These are phyloP conservation scores for Sebastes steindachneri DNA, from an alignment of 2,797 vertebrate species.

Conservation along the genomic window DNA sequence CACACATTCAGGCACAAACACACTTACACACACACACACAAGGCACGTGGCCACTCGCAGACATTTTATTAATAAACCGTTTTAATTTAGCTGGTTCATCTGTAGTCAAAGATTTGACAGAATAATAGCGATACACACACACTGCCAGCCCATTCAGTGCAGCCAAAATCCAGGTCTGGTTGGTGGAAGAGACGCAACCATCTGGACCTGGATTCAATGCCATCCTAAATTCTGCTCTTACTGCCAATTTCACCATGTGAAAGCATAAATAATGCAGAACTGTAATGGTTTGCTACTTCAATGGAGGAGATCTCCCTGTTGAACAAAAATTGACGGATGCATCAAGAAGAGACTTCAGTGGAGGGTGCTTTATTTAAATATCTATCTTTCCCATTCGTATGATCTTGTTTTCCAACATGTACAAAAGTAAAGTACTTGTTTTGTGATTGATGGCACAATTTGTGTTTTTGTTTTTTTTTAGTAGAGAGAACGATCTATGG, in stretches of 20 bases:
- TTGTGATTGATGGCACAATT: not conserved
- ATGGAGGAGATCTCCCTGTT: not conserved
- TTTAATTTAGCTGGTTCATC: not conserved
- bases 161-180: conserved; percentile 19
- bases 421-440: not conserved
- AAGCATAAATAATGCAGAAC: not conserved
- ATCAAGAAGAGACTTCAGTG: not conserved
- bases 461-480: not conserved
- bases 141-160: not conserved
- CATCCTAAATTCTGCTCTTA: not conserved
- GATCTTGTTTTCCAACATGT: not conserved
- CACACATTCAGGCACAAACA: not conserved
- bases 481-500: not conserved
- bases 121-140: not conserved
- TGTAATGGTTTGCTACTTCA: not conserved
- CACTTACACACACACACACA: not conserved
- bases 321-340: not conserved
- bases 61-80: not conserved
- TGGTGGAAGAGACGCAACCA: not conserved
- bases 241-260: not conserved
- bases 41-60: not conserved
- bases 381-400: too few species aligned
- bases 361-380: not conserved
- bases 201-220: not conserved
- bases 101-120: not conserved